These are phyloP conservation scores for Liolophura sinensis DNA, from an alignment of 1,140 invertebrate genomes.

Conservation along the genomic window DNA sequence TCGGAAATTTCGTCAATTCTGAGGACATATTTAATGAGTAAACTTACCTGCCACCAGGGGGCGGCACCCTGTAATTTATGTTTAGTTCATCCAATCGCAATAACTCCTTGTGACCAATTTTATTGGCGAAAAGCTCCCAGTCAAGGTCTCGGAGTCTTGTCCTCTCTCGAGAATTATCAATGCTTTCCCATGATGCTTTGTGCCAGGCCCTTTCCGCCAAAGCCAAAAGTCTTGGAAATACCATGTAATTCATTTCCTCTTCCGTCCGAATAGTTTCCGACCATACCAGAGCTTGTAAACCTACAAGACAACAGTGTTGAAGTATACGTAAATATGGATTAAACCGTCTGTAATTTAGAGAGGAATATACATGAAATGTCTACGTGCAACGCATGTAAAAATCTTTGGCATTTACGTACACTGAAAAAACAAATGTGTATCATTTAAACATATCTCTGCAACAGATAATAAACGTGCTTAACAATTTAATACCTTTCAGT, in stretches of 20 bases:
- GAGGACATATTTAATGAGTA: not conserved
- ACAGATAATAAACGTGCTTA: too few relatives aligned
- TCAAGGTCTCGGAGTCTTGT: not conserved
- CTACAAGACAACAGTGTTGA: not conserved
- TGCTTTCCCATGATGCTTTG: not conserved
- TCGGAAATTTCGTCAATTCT: not conserved
- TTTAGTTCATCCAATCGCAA: not conserved
- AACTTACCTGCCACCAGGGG: not conserved
- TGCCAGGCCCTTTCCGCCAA: slow-evolving; percentile 1
- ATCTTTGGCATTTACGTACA: too few relatives aligned
- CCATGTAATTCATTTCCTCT: slow-evolving; percentile 4
- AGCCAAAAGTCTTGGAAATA: slow-evolving; percentile 1
- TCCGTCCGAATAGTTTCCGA: slow-evolving; percentile 5
- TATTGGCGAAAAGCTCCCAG: slow-evolving; percentile 1
- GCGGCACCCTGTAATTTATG: not conserved
- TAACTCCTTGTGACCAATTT: not conserved
- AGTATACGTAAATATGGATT: too few relatives aligned
- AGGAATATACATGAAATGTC: too few relatives aligned
- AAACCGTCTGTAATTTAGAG: too few relatives aligned
- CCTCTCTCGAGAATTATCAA: not conserved
- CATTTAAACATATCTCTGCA: too few relatives aligned
- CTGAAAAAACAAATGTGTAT: too few relatives aligned
- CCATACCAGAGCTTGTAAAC: not conserved
- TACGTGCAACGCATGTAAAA: too few relatives aligned
- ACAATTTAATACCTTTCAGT: too few relatives aligned